Base-by-base conservation (phyloP, 2,113 vertebrate species). In the Thunnus maccoyii region DNA sequence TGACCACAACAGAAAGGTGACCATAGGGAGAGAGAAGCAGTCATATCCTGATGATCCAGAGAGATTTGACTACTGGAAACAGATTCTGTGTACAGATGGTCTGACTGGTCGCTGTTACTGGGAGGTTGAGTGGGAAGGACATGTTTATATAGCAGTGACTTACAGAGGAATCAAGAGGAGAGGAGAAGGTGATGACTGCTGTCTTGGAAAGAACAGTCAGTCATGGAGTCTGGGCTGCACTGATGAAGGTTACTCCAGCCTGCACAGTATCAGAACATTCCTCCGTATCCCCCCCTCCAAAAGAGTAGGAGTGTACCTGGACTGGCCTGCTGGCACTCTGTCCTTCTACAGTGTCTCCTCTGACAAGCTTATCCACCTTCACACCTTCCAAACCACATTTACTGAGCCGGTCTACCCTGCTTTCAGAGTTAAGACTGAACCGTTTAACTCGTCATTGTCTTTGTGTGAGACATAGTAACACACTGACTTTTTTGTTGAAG, bases 221-320 rank as follows among this genome's bases (percentile, higher is more conserved):
- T 91, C 87, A 20, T 89, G 89, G 87, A 82, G 78, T 27, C 50
- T 91, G 68, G 9, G 22, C 36, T 86, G 72, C 58, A 72, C 72
- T 12, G 4, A 18, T 17, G 0, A 11, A 0, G 20, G 16, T 2
- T 85, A 72, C 67, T 82, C 80, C 7, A 54, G 0, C 7, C 51
- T 36, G 0, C 56, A 80, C 50, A 1, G 6, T 12, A 60, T 84
- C 25, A 3, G 0, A 4, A 1, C 0, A 0, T 9, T 50, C 54
- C 20, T 87, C 5, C 0, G 0, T 3, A 0, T 3, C 14, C 16
- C 16, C 0, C 0, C 11, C 0, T 0, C 2, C 6, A 51, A 15
- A 3, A 87, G 64, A 84, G 61, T 3, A 7, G 87, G 83, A 4
- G 72, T 91, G 22, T 89, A 84, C 25, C 85, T 91, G 71, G 56